Evolutionary conservation across 1,140 invertebrate species (phyloP), one percentile per base, ranked within the genome.

Genomic region (Drosophila neocordata): DNA sequence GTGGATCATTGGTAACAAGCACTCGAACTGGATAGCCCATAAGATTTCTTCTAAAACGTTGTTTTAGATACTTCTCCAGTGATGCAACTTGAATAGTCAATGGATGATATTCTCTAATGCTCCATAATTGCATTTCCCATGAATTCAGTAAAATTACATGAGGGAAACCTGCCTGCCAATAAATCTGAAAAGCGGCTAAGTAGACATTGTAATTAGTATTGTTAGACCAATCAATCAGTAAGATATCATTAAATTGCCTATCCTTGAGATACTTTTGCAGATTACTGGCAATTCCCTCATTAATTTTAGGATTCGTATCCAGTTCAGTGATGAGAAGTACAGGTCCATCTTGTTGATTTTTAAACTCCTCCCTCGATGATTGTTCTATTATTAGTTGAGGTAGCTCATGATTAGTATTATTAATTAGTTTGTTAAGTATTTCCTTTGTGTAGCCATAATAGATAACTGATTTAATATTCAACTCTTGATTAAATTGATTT

Each of bases 1-100:
- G 72, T 5, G 72, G 71, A 13, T 74, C 71, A n/a, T 74, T 74
- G 24, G 63, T 74, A 2, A 74, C 71, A 8, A 74, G 13, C 0
- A 74, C 72, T 8, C 71, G 51, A 1, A 74, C 8, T 13, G 72
- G 64, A 74, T 74, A 62, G 0, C 71, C 72, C 22, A 4, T 41
- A 7, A 74, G 60, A 15, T 74, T 68, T 0, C 8, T 2, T 1
- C 15, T 22, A 7, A 35, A 7, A 20, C 64, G 13, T 1, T 57
- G 15, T 0, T 9, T 5, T 0, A 68, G 0, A 41, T 74, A 74
- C 0, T 35, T 4, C 1, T 18, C 1, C 11, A 74, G 11, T 1
- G 20, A 12, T 4, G 35, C 74, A 0, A 8, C 9, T 1, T 0
- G 4, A 8, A 60, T 24, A 6, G 15, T 6, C 4, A 60, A 8